Evolutionary conservation across 2,888 invertebrate genomes (phyloP), one percentile per base, ranked within the genome.

Genomic region (Drosophila monieri): DNA sequence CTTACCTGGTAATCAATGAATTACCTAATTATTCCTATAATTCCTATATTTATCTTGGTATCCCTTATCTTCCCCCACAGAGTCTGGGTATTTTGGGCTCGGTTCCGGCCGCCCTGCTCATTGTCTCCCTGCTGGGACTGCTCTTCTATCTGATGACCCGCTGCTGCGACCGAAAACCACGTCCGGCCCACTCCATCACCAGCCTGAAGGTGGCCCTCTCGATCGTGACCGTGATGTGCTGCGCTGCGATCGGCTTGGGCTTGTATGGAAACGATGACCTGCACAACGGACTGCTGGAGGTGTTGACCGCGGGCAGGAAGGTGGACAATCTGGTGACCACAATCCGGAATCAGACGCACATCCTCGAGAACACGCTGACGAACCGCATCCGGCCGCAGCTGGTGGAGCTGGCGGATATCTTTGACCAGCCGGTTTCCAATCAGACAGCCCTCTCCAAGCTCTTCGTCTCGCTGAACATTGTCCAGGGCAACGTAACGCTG

Each of bases 261-360:
- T 94, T 98, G 43, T 98, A 97, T 92, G 98, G 98, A 39, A 98
- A 98, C 92, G 97, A 98, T 91, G 97, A 97, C 91, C 94, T 97
- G 46, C 97, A 98, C 93, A 97, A 97, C 91, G 97, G 97, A 8
- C 93, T 98, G 90, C 93, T 96, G 81, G 95, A 96, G 90, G 95
- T 97, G 85, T 93, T 96, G 73, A 94, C 94, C 68, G 95, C 97
- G 12, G 95, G 97, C 6, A 94, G 95, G 88, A 95, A 96, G 90
- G 95, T 97, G 74, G 96, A 97, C 72, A 94, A 94, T 53, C 94
- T 96, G 77, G 94, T 97, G 73, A 94, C 94, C 73, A 95, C 95
- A 49, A 95, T 97, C 58, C 94, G 95, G 85, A 96, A 96, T 91
- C 96, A 97, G 93, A 96, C 96, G 30, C 94, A 94, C 72, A 95